Percentiles rank a stretch among this genome's conserved stretches.
phyloP scores from a whole-genome alignment of 2,888 invertebrate species.

The Synergus umbraculus region DNA sequence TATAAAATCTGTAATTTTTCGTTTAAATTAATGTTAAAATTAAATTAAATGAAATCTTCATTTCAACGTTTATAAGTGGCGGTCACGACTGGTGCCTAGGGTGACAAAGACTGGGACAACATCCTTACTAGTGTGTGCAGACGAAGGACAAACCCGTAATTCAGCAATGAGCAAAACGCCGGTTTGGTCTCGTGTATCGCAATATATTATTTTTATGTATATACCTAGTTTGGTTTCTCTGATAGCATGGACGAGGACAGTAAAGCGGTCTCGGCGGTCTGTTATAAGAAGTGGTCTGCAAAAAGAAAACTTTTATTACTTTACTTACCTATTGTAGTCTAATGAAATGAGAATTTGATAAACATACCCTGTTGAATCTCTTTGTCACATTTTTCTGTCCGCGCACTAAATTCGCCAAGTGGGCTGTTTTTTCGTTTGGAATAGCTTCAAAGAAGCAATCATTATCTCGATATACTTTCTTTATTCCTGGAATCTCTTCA shows the following conservation, averaged over 20 bases:
- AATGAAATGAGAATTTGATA: background rate
- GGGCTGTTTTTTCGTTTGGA: conserved; percentile 81
- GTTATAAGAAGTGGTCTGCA: background rate
- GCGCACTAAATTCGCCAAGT: conserved; percentile 78
- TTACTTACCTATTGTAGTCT: background rate
- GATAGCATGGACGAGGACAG: background rate
- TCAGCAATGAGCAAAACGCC: no score
- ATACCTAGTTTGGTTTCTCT: background rate
- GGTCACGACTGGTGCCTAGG: no score
- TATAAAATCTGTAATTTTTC: no score
- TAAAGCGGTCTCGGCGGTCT: background rate
- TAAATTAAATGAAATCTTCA: no score
- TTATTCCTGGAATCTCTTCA: conserved; percentile 80
- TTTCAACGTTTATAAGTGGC: no score
- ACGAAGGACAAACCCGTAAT: no score
- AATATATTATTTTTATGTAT: no score
- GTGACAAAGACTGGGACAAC: no score
- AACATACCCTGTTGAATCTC: conserved; percentile 44
- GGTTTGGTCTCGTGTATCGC: no score
- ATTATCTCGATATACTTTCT: conserved; percentile 78
- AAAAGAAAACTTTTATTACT: background rate
- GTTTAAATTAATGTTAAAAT: no score
- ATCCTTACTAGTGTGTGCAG: no score
- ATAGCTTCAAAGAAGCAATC: conserved; percentile 81
- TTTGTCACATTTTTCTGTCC: conserved; percentile 70